Percentiles rank a stretch among this genome's conserved stretches.
These are phyloP conservation scores for Lepidotrigona ventralis DNA, from an alignment of 1,140 invertebrate genomes.

Conservation along the genomic window DNA sequence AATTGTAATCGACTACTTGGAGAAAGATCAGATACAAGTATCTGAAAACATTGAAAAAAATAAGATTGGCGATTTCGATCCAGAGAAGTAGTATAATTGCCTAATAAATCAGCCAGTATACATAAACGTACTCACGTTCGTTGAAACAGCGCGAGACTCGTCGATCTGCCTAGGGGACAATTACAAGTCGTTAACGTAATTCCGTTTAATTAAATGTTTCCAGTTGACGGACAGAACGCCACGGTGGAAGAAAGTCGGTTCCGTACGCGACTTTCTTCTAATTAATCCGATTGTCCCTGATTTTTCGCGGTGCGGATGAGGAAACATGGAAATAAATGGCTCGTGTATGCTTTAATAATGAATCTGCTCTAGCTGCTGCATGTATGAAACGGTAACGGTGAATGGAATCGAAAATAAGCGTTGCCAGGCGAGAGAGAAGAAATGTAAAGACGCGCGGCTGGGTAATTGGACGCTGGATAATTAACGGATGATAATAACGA, in stretches of 20 bases:
- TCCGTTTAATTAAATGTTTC: slow-evolving; percentile 32
- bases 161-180: slow-evolving; percentile 2
- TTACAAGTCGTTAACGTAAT: slow-evolving; percentile 19
- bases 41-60: too few species aligned
- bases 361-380: background rate
- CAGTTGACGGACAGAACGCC: slow-evolving; percentile 20
- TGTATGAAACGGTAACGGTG: slow-evolving; percentile 57
- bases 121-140: too few species aligned
- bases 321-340: slow-evolving; percentile 47
- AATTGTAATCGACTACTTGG: too few species aligned
- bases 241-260: slow-evolving; percentile 31
- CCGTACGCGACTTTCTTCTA: slow-evolving; percentile 38
- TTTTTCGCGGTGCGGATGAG: background rate
- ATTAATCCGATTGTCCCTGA: slow-evolving; percentile 33
- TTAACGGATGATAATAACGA: slow-evolving; percentile 57
- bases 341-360: slow-evolving; percentile 47
- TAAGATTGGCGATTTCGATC: too few species aligned
- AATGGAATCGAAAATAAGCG: slow-evolving; percentile 60
- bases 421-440: slow-evolving; percentile 19
- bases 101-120: background rate
- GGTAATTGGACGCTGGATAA: slow-evolving; percentile 58
- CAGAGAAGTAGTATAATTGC: too few species aligned
- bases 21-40: too few species aligned
- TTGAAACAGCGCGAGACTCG: background rate
- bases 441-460: slow-evolving; percentile 34